Evolutionary conservation across 2,113 vertebrate species (phyloP).

Genomic region (Okapia johnstoni): DNA sequence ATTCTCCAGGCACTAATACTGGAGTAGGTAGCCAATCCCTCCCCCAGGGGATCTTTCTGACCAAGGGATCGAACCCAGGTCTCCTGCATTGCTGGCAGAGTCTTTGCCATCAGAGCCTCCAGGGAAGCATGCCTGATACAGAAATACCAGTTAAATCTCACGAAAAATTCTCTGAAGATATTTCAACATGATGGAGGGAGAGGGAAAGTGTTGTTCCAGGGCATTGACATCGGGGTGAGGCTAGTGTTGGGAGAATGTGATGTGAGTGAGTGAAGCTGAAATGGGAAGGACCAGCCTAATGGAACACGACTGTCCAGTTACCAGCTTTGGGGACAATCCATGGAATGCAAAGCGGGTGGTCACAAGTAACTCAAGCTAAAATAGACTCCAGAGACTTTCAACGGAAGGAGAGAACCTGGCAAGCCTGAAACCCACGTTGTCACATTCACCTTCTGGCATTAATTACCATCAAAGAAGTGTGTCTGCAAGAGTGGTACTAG

Average conservation of each 20-base stretch:
- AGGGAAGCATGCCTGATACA: background rate
- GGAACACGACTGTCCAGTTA: background rate
- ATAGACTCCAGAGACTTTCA: background rate
- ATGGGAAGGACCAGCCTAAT: background rate
- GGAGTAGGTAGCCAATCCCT: background rate
- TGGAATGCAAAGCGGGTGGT: background rate
- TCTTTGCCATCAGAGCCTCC: background rate
- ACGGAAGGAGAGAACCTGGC: background rate
- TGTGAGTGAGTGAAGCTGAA: background rate
- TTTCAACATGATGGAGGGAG: background rate
- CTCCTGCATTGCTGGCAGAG: background rate
- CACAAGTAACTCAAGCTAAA: conserved; percentile 1
- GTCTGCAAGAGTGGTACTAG: background rate
- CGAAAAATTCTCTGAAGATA: background rate
- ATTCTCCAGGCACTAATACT: background rate
- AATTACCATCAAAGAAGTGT: background rate
- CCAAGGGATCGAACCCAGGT: background rate
- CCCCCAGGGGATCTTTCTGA: background rate
- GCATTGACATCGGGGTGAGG: background rate
- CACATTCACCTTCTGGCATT: background rate
- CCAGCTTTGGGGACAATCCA: background rate
- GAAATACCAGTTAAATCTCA: background rate
- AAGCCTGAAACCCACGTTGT: background rate
- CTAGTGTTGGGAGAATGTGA: background rate
- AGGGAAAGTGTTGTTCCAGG: background rate